phyloP scores from a whole-genome alignment of 2,797 vertebrate genomes.

The Syngnathus acus region DNA sequence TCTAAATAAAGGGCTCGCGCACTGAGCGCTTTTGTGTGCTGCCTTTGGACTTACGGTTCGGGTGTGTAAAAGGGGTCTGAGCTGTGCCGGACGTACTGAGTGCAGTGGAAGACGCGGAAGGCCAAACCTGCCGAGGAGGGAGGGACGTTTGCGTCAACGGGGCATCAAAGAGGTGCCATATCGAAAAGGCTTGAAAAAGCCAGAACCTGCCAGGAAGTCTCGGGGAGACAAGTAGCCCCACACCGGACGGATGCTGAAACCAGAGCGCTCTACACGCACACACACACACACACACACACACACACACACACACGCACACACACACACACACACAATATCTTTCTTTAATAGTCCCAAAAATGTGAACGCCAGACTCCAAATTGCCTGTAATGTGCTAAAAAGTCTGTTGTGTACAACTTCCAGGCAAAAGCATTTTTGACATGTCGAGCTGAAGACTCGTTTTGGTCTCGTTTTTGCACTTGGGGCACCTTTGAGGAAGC shows the following conservation, averaged over 20 bases:
- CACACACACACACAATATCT: too few species aligned
- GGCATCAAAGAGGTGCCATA: too few species aligned
- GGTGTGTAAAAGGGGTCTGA: constrained; percentile 88
- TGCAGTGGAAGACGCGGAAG: constrained; percentile 93
- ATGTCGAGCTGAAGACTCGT: too few species aligned
- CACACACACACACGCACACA: too few species aligned
- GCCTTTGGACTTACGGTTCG: constrained; percentile 75
- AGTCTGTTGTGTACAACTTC: too few species aligned
- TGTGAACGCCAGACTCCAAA: too few species aligned
- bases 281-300: constrained; percentile 18
- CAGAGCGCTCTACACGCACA: constrained; percentile 72
- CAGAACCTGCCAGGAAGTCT: constrained; percentile 88
- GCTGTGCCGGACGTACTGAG: constrained; percentile 89
- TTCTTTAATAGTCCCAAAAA: too few species aligned
- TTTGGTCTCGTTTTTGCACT: too few species aligned
- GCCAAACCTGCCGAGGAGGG: constrained; percentile 78
- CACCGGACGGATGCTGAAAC: constrained; percentile 86
- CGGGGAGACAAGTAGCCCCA: constrained; percentile 88
- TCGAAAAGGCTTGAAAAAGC: constrained; percentile 73
- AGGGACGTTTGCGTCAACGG: not conserved
- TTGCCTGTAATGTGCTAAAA: too few species aligned
- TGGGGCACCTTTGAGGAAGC: constrained; percentile 79
- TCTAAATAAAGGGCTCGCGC: too few species aligned
- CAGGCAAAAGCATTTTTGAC: too few species aligned
- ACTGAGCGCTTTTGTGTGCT: too few species aligned